Percentiles rank a stretch among this genome's conserved stretches.
Conservation (phyloP, 2,797 vertebrate genomes). For the Sphenodon punctatus region DNA sequence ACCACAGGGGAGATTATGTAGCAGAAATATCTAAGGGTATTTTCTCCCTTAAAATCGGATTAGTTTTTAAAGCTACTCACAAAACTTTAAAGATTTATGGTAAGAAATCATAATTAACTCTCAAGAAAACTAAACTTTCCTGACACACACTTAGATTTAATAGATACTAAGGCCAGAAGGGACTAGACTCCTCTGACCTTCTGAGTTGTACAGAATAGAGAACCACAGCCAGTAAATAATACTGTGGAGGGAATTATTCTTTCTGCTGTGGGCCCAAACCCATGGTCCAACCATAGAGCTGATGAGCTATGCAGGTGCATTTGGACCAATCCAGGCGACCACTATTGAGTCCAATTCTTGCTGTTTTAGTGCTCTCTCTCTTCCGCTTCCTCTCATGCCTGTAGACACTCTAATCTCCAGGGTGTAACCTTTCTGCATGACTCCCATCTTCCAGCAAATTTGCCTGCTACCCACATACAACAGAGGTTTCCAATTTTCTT, state of each 20-base stretch:
- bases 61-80: neutral
- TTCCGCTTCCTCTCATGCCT: neutral
- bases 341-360: neutral
- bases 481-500: no score
- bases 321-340: no score
- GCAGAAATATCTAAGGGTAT: neutral
- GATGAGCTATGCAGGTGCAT: no score
- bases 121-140: neutral
- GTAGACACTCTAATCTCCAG: neutral
- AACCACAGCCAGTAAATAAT: neutral
- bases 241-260: neutral
- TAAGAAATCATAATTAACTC: neutral
- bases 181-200: neutral
- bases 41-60: neutral
- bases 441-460: no score
- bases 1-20: neutral
- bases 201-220: neutral
- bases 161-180: neutral
- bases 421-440: no score
- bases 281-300: no score
- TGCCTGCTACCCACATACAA: no score
- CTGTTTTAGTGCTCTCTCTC: neutral
- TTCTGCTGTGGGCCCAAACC: neutral
- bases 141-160: neutral
- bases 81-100: neutral